Conservation (phyloP, 2,888 invertebrate species). For the Nasonia oneida region DNA sequence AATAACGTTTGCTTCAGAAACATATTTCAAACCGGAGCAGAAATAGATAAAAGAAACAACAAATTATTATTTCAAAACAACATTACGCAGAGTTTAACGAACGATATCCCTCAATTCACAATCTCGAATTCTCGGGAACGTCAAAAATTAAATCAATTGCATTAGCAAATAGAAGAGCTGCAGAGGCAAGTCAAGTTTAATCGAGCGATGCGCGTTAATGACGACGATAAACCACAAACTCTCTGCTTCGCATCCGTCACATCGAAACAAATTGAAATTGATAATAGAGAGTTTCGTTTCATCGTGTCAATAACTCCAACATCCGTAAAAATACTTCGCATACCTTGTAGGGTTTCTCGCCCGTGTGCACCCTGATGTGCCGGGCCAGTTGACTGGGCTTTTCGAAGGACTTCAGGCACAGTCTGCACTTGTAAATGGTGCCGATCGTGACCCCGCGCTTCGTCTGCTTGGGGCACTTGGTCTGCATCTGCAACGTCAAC, state of each 20-base stretch:
- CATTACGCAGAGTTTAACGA: too few species aligned
- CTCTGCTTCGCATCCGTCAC: not conserved
- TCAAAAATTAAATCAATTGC: not conserved
- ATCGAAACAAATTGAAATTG: not conserved
- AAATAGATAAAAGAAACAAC: too few species aligned
- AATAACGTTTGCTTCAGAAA: not conserved
- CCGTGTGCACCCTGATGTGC: slow-evolving; percentile 85
- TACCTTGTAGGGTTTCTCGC: slow-evolving; percentile 83
- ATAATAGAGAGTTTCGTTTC: not conserved
- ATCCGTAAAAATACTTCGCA: not conserved
- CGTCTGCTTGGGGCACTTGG: slow-evolving; percentile 73
- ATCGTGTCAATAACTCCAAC: not conserved
- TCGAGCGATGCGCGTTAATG: not conserved
- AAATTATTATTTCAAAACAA: too few species aligned
- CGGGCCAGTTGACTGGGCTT: slow-evolving; percentile 85
- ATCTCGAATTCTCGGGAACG: not conserved
- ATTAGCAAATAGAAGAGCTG: not conserved
- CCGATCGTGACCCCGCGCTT: slow-evolving; percentile 73
- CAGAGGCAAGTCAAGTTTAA: not conserved
- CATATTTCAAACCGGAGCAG: too few species aligned
- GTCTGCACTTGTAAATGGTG: slow-evolving; percentile 79
- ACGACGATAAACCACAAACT: not conserved
- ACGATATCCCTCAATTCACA: not conserved
- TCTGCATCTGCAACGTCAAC: slow-evolving; percentile 68
- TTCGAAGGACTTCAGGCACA: slow-evolving; percentile 81